Evolutionary conservation across 1,140 invertebrate genomes (phyloP), one percentile per base, ranked within the genome.

Genomic region (Euura saliciscinereae): DNA sequence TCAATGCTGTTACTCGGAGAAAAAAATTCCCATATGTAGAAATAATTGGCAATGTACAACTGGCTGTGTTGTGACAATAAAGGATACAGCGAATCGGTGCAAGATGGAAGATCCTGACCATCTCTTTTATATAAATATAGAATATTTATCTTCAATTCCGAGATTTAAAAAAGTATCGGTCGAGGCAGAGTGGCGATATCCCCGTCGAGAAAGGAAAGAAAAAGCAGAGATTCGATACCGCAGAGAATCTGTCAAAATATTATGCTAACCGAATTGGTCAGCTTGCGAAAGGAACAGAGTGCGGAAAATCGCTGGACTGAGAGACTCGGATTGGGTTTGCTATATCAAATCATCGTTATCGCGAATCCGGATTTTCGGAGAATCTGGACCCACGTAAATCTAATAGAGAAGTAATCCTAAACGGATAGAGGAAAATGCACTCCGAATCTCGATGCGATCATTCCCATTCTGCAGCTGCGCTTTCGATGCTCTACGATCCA

Each of bases 271-370:
- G 76, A 78, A 84, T 84, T 82, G 79, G 68, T 66, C 78, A 76
- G 75, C 78, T 76, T 69, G 70, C 66, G 59, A 28, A 28, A 28
- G 28, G 28, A 28, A 28, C 28, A 28, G 28, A 28, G 28, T 28
- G 28, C 28, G 28, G 28, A 28, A 28, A 28, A 28, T 28, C 44
- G 68, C 71, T 13, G 71, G 74, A 65, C 44, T 70, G 67, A 67
- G 43, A 69, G 51, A 74, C 13, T 59, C 13, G 51, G 51, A 11
- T 59, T n/a, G 51, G 13, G 51, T 59, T 59, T 59, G 51, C 51
- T 80, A 64, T 80, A 85, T 84, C 79, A 80, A 84, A 85, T 85
- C 80, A 84, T 84, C 83, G 82, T 85, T 85, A 85, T 10, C 43
- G 69, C 45, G 70, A 44, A 8, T n/a, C 43, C 6, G 71, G 69